Conservation (phyloP, 2,797 vertebrate species). For the Anguilla pacifica region DNA sequence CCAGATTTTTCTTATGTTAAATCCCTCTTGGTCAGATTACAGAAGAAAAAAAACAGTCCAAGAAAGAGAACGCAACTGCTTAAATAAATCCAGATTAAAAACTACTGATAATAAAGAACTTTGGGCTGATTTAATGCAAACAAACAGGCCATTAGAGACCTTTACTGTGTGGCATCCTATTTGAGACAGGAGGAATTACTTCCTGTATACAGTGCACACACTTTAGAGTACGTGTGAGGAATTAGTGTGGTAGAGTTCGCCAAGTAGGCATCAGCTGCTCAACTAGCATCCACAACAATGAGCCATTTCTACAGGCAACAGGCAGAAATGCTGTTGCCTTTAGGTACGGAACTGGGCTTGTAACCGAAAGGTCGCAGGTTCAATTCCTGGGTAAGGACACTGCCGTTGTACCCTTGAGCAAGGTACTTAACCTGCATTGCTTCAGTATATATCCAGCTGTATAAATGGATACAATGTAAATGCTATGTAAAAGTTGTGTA, state of each 20-base stretch:
- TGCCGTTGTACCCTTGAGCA: too few relatives aligned
- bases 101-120: background rate
- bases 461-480: too few relatives aligned
- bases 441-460: too few relatives aligned
- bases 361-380: too few relatives aligned
- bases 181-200: background rate
- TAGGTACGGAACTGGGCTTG: too few relatives aligned
- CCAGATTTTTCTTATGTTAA: conserved; percentile 51
- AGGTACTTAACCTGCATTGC: too few relatives aligned
- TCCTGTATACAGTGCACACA: background rate
- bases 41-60: conserved; percentile 26
- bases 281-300: background rate
- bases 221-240: background rate
- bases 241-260: background rate
- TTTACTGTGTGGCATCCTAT: background rate
- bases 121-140: background rate
- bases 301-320: background rate
- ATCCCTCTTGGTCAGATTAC: conserved; percentile 43
- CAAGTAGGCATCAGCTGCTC: background rate
- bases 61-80: background rate
- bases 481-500: too few relatives aligned
- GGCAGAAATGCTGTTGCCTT: background rate
- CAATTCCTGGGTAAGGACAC: too few relatives aligned
- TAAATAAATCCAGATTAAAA: background rate
- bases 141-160: background rate